Evolutionary conservation across 1,140 invertebrate genomes (phyloP).

Genomic region (Thalassaphorura encarpata): DNA sequence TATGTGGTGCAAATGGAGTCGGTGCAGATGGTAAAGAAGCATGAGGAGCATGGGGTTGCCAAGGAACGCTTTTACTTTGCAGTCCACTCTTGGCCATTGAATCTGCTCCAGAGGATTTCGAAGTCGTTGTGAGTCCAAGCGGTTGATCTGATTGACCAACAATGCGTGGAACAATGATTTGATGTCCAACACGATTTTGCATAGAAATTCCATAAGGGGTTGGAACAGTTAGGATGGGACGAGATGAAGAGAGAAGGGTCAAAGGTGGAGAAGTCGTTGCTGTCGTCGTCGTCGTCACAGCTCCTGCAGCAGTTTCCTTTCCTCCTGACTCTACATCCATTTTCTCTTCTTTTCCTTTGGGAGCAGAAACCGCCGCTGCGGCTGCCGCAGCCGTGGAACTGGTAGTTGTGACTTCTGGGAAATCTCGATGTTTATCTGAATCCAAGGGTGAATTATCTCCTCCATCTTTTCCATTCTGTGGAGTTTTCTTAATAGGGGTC

Average conservation of each 20-base stretch:
- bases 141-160: too few relatives aligned
- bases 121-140: too few relatives aligned
- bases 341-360: background rate
- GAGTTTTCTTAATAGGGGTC: conserved; percentile 1
- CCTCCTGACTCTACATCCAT: background rate
- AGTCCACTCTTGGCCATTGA: too few relatives aligned
- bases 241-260: too few relatives aligned
- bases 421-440: conserved; percentile 5
- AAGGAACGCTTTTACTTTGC: conserved; percentile 27
- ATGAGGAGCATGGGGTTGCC: conserved; percentile 33
- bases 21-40: too few relatives aligned
- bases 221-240: conserved; percentile 29
- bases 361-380: conserved; percentile 1
- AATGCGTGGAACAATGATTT: too few relatives aligned
- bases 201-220: conserved; percentile 27
- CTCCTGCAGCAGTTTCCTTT: too few relatives aligned
- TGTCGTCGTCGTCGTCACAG: too few relatives aligned
- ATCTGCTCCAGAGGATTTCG: too few relatives aligned
- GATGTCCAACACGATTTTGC: too few relatives aligned
- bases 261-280: too few relatives aligned
- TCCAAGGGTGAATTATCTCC: background rate
- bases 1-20: too few relatives aligned
- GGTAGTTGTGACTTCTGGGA: background rate
- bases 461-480: background rate
- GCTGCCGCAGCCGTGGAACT: conserved; percentile 1